Evolutionary conservation across 2,797 vertebrate genomes (phyloP), one percentile per base, ranked within the genome.

Genomic region (Urocyon cinereoargenteus): DNA sequence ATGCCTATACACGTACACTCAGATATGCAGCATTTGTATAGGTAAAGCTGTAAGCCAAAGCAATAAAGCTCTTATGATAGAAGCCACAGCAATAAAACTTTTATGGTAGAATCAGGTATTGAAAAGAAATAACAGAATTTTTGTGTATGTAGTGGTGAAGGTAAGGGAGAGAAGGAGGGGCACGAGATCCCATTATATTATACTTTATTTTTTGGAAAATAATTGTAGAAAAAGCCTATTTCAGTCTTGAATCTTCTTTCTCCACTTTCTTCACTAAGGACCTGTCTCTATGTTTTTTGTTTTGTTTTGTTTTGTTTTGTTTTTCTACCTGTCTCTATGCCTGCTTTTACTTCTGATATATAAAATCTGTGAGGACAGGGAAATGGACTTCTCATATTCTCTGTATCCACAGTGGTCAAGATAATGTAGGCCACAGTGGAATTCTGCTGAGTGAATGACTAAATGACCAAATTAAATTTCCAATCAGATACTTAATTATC

Each of bases 381-480:
- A 86, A 77, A 45, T 77, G 18, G 12, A 68, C 93, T 21, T 87
- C 40, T 51, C 68, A 91, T 22, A 15, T 9, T 68, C 53, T 36
- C 15, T 26, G 11, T 22, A 57, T 51, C 73, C 59, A 61, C 34
- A 72, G 7, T 6, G 55, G 31, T 40, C 45, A 72, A 55, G 24
- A 16, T 15, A 78, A 40, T 36, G 34, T 51, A 34, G 45, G 16
- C 4, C 53, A 53, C 4, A 36, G 40, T 34, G 72, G 85, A 91
- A 72, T 31, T 53, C 79, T 92, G 14, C 78, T 68, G 68, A 73
- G 36, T 91, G 55, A 94, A 51, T 59, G 16, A 45, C 2, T 49
- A 57, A 84, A 15, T 75, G 19, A 51, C 6, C 24, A 93, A 79
- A 68, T 82, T 91, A 90, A 75, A 59, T 51, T 81, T 96, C 83